These are phyloP conservation scores for Talpa occidentalis DNA, from an alignment of 2,113 vertebrate genomes.

Conservation along the genomic window DNA sequence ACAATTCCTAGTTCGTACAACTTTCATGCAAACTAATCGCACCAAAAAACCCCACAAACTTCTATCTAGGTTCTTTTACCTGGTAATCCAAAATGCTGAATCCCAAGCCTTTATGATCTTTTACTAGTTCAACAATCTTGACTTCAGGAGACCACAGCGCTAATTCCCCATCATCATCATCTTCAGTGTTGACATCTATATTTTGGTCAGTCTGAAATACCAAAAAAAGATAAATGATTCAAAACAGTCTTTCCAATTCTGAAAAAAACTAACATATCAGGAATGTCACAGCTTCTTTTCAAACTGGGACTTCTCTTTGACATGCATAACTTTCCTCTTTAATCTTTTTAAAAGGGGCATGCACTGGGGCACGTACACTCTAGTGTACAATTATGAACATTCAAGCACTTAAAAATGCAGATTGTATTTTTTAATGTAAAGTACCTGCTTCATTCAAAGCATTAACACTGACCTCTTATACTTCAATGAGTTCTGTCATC, in stretches of 20 bases:
- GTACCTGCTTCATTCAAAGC: slow-evolving; percentile 64
- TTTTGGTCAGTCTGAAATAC: slow-evolving; percentile 76
- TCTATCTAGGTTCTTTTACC: slow-evolving; percentile 84
- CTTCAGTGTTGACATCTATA: slow-evolving; percentile 80
- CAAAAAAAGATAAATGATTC: slow-evolving; percentile 53
- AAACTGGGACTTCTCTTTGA: slow-evolving; percentile 21
- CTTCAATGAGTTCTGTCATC: slow-evolving; percentile 85
- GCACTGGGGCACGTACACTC: slow-evolving; percentile 43
- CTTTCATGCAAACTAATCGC: neutral
- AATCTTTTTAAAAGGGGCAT: slow-evolving; percentile 47
- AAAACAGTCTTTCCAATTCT: slow-evolving; percentile 45
- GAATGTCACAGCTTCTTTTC: neutral
- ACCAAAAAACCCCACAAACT: neutral
- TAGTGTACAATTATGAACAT: neutral
- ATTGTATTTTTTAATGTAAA: slow-evolving; percentile 41
- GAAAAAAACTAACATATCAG: neutral
- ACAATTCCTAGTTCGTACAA: neutral
- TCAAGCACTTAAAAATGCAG: slow-evolving; percentile 42
- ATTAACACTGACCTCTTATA: slow-evolving; percentile 86
- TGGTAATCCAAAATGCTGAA: slow-evolving; percentile 99
- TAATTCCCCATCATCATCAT: slow-evolving; percentile 90
- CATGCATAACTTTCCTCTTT: slow-evolving; percentile 49
- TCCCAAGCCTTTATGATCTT: slow-evolving; percentile 93
- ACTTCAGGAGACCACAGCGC: slow-evolving; percentile 95
- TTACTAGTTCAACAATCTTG: slow-evolving; percentile 91